Evolutionary conservation across 2,797 vertebrate species (phyloP).

Genomic region (Acipenser oxyrinchus): DNA sequence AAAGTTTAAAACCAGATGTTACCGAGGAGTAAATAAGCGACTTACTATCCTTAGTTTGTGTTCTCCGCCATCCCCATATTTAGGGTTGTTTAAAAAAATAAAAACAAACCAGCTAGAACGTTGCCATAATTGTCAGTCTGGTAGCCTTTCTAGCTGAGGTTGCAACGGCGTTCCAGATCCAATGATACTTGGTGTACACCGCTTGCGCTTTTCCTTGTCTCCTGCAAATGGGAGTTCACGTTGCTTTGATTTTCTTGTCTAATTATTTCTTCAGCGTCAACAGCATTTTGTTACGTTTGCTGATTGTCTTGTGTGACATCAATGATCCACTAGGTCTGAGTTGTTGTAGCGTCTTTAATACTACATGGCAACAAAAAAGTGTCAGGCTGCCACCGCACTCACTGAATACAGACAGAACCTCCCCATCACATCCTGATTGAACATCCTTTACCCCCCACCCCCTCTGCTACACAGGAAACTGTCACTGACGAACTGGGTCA

Average conservation of each 20-base stretch:
- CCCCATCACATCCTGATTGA: slow-evolving; percentile 19
- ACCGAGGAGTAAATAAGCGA: neutral
- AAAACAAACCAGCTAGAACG: neutral
- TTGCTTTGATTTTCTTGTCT: neutral
- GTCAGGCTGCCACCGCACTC: neutral
- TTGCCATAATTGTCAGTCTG: neutral
- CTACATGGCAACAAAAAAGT: slow-evolving; percentile 13
- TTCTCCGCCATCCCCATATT: neutral
- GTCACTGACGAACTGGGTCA: slow-evolving; percentile 23
- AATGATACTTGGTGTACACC: neutral
- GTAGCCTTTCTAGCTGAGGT: neutral
- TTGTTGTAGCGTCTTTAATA: neutral
- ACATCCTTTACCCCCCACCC: slow-evolving; percentile 16
- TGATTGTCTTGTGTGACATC: slow-evolving; percentile 15
- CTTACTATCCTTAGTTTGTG: neutral
- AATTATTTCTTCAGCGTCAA: neutral
- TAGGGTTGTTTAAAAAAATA: neutral
- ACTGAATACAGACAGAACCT: slow-evolving; percentile 2
- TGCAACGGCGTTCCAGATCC: neutral
- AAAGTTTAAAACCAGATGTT: slow-evolving; percentile 16
- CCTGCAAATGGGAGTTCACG: slow-evolving; percentile 1
- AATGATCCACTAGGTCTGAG: slow-evolving; percentile 1
- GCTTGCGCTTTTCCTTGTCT: neutral
- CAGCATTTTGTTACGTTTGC: neutral
- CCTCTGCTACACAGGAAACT: slow-evolving; percentile 21